phyloP scores from a whole-genome alignment of 2,797 vertebrate genomes.

The Chanos chanos region DNA sequence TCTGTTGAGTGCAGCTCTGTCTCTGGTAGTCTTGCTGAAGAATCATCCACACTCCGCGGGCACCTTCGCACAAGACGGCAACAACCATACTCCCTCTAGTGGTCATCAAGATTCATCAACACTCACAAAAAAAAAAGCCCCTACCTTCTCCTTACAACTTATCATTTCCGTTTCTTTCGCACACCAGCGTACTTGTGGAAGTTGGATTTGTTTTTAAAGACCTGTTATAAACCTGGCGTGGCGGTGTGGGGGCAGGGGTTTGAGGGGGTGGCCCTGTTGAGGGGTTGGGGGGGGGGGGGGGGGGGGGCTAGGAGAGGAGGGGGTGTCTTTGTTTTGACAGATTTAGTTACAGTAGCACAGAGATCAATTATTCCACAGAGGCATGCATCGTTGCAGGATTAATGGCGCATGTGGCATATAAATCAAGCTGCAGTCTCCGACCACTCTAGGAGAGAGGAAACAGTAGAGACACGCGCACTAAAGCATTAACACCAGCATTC shows the following conservation, averaged over 20 bases:
- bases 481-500: conserved; percentile 59
- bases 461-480: conserved; percentile 62
- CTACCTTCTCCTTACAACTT: neutral
- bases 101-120: neutral
- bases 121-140: neutral
- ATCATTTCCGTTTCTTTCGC: neutral
- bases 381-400: conserved; percentile 74
- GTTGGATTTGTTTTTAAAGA: conserved; percentile 14
- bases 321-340: conserved; percentile 68
- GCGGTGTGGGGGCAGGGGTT: conserved; percentile 9
- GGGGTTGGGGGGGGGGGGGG: conserved; percentile 37
- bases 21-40: too few species aligned
- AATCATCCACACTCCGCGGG: too few species aligned
- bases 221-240: conserved; percentile 7
- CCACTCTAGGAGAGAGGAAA: conserved; percentile 61
- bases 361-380: conserved; percentile 78
- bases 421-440: conserved; percentile 68
- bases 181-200: conserved; percentile 13
- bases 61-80: conserved; percentile 23
- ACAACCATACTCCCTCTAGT: conserved; percentile 13
- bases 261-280: conserved; percentile 12
- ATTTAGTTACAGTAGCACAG: conserved; percentile 76
- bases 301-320: conserved; percentile 36
- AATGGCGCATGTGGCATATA: conserved; percentile 72
- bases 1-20: too few species aligned